These are phyloP conservation scores for Eupithecia subumbrata DNA, from an alignment of 2,888 invertebrate species.

Conservation along the genomic window DNA sequence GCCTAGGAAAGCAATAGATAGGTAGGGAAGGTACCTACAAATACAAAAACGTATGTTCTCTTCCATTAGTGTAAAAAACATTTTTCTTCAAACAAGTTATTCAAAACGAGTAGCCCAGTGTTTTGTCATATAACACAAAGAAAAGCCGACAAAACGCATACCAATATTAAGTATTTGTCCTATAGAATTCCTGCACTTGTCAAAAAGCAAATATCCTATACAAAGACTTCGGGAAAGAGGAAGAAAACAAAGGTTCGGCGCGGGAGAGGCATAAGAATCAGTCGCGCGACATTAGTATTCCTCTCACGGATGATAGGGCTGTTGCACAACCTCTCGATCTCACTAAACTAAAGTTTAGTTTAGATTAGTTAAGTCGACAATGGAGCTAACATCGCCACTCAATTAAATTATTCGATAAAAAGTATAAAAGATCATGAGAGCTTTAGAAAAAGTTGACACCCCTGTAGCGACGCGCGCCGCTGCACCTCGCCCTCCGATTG, in stretches of 20 bases:
- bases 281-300: constrained; percentile 70
- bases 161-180: constrained; percentile 67
- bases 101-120: constrained; percentile 41
- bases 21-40: too few species aligned
- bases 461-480: constrained; percentile 78
- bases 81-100: constrained; percentile 26
- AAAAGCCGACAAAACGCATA: constrained; percentile 50
- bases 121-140: constrained; percentile 9
- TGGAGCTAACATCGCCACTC: constrained; percentile 56
- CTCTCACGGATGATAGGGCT: constrained; percentile 60
- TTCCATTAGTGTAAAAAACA: constrained; percentile 12
- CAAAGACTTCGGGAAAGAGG: constrained; percentile 68
- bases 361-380: constrained; percentile 21
- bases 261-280: constrained; percentile 68
- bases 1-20: too few species aligned
- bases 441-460: constrained; percentile 78
- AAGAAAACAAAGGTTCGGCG: constrained; percentile 70
- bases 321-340: constrained; percentile 40
- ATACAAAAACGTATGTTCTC: neutral
- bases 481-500: constrained; percentile 76
- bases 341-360: constrained; percentile 31
- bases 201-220: constrained; percentile 77
- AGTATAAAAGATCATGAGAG: constrained; percentile 70
- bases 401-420: constrained; percentile 68
- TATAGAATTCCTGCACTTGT: constrained; percentile 75